These are phyloP conservation scores for Lordiphosa fenestrarum DNA, from an alignment of 2,888 invertebrate genomes.

Conservation along the genomic window DNA sequence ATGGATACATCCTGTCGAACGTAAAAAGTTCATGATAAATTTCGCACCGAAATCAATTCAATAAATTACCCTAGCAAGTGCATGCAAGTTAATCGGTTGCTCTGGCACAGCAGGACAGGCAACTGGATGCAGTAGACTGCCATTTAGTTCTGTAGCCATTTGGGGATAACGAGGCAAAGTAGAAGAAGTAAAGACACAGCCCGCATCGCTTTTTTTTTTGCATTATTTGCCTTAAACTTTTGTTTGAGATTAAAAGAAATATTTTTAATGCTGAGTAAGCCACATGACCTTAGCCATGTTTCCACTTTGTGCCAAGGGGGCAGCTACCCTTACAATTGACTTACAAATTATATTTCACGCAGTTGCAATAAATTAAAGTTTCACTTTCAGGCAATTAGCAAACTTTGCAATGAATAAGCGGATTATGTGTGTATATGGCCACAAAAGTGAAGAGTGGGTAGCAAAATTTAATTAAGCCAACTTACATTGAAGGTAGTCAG, in stretches of 20 bases:
- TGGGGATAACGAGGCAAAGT: too few relatives aligned
- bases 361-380: slow-evolving; percentile 18
- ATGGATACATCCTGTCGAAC: too few relatives aligned
- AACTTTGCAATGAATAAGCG: slow-evolving; percentile 51
- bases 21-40: too few relatives aligned
- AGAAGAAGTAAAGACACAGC: too few relatives aligned
- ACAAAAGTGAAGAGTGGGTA: slow-evolving; percentile 10
- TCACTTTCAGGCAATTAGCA: slow-evolving; percentile 48
- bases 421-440: slow-evolving; percentile 19
- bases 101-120: too few relatives aligned
- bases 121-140: too few relatives aligned
- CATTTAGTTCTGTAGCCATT: too few relatives aligned
- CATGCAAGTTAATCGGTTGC: too few relatives aligned
- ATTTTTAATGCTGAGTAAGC: neutral
- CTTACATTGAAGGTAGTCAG: slow-evolving; percentile 1
- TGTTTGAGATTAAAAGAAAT: neutral
- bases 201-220: too few relatives aligned
- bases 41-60: too few relatives aligned
- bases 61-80: too few relatives aligned
- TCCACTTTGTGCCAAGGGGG: neutral
- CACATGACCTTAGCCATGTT: neutral
- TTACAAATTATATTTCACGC: neutral
- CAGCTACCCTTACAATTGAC: neutral
- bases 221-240: too few relatives aligned
- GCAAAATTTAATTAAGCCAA: slow-evolving; percentile 34